Percentiles rank a stretch among this genome's conserved stretches.
phyloP scores from a whole-genome alignment of 2,888 invertebrate species.

The Podotricha telesiphe region DNA sequence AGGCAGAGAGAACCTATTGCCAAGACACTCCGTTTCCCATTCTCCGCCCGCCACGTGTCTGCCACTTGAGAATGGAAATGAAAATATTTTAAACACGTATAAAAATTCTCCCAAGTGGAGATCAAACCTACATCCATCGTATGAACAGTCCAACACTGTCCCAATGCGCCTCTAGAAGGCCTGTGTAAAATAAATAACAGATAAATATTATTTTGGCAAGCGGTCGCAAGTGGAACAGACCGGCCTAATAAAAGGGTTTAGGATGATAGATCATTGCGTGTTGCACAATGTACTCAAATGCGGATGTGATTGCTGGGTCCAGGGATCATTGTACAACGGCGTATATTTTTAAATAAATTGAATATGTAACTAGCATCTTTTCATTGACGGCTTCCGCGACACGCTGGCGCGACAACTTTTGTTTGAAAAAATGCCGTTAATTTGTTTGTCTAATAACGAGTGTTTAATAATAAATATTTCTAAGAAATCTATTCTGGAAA shows the following conservation, averaged over 20 bases:
- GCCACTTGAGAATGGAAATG: too few species aligned
- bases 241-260: slow-evolving; percentile 71
- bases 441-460: neutral
- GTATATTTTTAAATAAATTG: slow-evolving; percentile 49
- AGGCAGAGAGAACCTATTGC: too few species aligned
- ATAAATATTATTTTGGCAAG: slow-evolving; percentile 52
- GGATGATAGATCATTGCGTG: slow-evolving; percentile 63
- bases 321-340: slow-evolving; percentile 62
- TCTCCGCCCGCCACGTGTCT: too few species aligned
- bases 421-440: slow-evolving; percentile 8
- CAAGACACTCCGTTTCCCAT: too few species aligned
- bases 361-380: slow-evolving; percentile 36
- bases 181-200: neutral
- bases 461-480: too few species aligned
- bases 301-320: slow-evolving; percentile 59
- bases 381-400: slow-evolving; percentile 45
- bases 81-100: too few species aligned
- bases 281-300: slow-evolving; percentile 63
- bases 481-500: too few species aligned
- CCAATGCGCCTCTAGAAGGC: too few species aligned
- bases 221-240: slow-evolving; percentile 68
- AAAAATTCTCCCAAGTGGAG: too few species aligned
- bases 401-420: slow-evolving; percentile 13
- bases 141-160: too few species aligned
- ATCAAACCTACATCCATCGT: too few species aligned